phyloP scores from a whole-genome alignment of 1,140 invertebrate species.

The Trachymyrmex septentrionalis region DNA sequence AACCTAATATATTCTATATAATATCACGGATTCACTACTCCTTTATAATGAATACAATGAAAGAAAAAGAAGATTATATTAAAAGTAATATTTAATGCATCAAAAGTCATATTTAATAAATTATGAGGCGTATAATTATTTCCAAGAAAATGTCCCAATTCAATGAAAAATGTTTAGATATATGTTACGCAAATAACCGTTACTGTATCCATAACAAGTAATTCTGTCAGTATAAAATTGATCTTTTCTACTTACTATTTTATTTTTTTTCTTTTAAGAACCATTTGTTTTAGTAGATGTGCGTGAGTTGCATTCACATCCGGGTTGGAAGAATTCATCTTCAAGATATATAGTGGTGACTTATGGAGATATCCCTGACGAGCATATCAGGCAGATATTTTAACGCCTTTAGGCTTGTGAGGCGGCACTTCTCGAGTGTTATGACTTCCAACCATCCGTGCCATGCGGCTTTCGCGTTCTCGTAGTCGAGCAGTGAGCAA shows the following conservation, averaged over 20 bases:
- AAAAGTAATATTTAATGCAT: neutral
- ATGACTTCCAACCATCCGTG: constrained; percentile 50
- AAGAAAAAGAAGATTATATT: constrained; percentile 17
- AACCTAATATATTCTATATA: neutral
- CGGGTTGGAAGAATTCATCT: neutral
- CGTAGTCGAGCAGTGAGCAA: constrained; percentile 6
- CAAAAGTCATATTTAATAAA: neutral
- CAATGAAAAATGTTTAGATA: neutral
- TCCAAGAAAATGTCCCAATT: neutral
- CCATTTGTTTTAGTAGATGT: neutral
- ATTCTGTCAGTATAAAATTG: constrained; percentile 17
- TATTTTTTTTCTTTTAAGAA: neutral
- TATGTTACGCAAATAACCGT: neutral
- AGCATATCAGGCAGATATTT: constrained; percentile 49
- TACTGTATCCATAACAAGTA: neutral
- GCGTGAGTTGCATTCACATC: constrained; percentile 19
- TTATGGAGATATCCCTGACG: constrained; percentile 36
- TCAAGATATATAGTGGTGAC: constrained; percentile 23
- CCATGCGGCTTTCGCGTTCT: constrained; percentile 4
- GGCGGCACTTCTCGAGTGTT: neutral
- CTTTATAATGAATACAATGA: neutral
- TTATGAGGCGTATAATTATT: neutral
- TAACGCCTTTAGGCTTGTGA: constrained; percentile 13
- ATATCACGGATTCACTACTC: neutral
- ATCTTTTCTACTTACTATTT: constrained; percentile 3